Evolutionary conservation across 2,113 vertebrate genomes (phyloP), one percentile per base, ranked within the genome.

Genomic region (Oryzias javanicus): DNA sequence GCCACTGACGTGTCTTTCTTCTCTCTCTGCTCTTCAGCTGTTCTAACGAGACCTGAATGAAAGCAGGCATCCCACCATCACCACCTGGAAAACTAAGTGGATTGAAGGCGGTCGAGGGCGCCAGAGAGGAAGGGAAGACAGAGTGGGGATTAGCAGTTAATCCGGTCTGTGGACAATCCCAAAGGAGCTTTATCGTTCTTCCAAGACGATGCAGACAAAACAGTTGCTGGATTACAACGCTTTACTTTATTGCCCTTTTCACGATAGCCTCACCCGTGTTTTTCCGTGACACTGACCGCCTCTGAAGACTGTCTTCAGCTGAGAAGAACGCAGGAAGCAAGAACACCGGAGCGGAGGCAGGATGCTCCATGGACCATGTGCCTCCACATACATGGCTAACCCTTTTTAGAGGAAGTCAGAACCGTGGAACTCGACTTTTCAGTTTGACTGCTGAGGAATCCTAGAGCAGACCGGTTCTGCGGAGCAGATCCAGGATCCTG

Each of bases 71-170:
- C 60, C 19, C 53, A 41, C 19, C 17, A 12, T 10, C 42, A 22
- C 49, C 49, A 25, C 69, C 49, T 40, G 42, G 46, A 29, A 42
- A 46, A 18, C 72, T 89, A 89, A 89, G 72, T 83, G 84, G 89
- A 89, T 89, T 89, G 81, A 72, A 81, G 72, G 55, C 42, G 76
- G 61, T 76, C 42, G 64, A 82, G 67, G 76, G 67, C 83, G 70
- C 52, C 65, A 55, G 56, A 52, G 70, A 61, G 67, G 72, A 70
- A 72, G 59, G 75, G 60, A 70, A 62, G 70, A 82, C 79, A 76
- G 78, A 67, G 60, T 63, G 58, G 57, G 60, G 85, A 84, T 82
- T 83, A 89, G 55, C 56, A 74, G 60, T 63, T 91, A 90, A 92
- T 91, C 89, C 83, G 63, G 66, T 44, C 55, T 71, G 59, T 13